These are phyloP conservation scores for Coptotermes formosanus DNA, from an alignment of 1,140 invertebrate genomes.

Conservation along the genomic window DNA sequence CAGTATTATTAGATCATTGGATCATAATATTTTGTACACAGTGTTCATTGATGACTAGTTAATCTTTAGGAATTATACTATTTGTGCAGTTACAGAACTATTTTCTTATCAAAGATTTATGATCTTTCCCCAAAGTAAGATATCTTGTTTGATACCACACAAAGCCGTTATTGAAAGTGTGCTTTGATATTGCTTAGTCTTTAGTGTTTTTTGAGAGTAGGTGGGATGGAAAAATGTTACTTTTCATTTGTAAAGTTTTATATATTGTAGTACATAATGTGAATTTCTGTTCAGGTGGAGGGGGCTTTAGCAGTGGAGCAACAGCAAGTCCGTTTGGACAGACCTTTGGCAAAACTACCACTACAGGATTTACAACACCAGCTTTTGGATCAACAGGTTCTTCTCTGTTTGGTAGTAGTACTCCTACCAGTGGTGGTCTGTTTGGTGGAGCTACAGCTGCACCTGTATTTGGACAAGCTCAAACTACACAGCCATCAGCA, in stretches of 20 bases:
- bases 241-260: not conserved
- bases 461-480: conserved; percentile 42
- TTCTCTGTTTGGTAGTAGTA: conserved; percentile 59
- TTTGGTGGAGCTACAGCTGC: conserved; percentile 53
- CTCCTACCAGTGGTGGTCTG: conserved; percentile 46
- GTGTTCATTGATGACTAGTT: too few species aligned
- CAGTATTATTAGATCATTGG: not conserved
- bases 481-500: conserved; percentile 37
- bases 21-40: not conserved
- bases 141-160: not conserved
- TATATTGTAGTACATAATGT: not conserved
- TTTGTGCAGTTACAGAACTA: not conserved
- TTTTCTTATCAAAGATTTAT: not conserved
- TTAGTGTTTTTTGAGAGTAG: not conserved
- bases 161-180: not conserved
- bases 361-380: conserved; percentile 51
- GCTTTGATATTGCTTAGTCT: not conserved
- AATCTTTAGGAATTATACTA: not conserved
- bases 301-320: conserved; percentile 28
- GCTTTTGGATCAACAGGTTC: conserved; percentile 55
- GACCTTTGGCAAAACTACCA: conserved; percentile 52
- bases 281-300: not conserved
- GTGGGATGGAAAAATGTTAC: not conserved
- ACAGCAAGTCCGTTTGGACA: conserved; percentile 49
- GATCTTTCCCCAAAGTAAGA: not conserved